phyloP scores from a whole-genome alignment of 2,797 vertebrate genomes.

The Chaetophractus vellerosus region DNA sequence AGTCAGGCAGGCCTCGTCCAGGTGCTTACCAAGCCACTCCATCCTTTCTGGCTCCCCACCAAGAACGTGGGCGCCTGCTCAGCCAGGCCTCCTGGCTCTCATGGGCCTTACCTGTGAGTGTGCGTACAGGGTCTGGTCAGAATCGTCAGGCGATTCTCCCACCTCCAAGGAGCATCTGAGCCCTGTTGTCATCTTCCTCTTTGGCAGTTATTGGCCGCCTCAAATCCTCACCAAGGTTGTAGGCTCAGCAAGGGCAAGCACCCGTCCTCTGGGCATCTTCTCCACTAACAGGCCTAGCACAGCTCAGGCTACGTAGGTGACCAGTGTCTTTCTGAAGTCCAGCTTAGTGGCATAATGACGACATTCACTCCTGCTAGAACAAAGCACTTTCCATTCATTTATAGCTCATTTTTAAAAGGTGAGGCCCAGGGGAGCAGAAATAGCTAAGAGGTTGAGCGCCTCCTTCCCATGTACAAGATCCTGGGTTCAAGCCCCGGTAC shows the following conservation, averaged over 20 bases:
- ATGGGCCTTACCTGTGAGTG: background rate
- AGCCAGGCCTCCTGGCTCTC: background rate
- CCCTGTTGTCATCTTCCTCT: background rate
- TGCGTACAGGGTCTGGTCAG: background rate
- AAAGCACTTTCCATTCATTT: background rate
- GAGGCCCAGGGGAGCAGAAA: background rate
- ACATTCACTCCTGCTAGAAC: background rate
- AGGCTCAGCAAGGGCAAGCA: background rate
- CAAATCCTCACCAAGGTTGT: background rate
- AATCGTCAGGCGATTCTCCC: background rate
- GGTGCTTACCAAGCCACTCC: background rate
- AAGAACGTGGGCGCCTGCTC: background rate
- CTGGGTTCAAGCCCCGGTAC: too few relatives aligned
- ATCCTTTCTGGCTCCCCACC: background rate
- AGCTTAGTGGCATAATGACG: background rate
- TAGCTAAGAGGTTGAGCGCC: too few relatives aligned
- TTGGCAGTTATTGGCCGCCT: background rate
- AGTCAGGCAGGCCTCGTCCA: too few relatives aligned
- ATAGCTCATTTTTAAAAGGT: background rate
- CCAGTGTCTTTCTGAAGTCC: background rate
- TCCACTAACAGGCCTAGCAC: background rate
- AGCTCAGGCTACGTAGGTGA: background rate
- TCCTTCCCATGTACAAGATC: too few relatives aligned
- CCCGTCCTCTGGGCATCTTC: background rate
- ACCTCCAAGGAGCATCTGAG: background rate